phyloP scores from a whole-genome alignment of 2,113 vertebrate species.

The Neomonachus schauinslandi region DNA sequence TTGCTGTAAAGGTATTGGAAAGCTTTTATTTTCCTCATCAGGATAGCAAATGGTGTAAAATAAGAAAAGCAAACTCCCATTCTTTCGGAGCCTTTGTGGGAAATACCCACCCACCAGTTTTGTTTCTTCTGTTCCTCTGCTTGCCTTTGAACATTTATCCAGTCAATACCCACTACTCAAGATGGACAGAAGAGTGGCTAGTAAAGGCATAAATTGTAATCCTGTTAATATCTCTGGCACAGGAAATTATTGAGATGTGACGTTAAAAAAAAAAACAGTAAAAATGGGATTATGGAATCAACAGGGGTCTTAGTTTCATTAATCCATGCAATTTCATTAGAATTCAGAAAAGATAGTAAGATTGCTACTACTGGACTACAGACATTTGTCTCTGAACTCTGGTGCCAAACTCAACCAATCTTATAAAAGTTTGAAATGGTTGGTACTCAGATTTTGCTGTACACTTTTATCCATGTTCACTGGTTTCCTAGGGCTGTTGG shows the following conservation, averaged over 20 bases:
- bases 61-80: not conserved
- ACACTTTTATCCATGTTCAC: not conserved
- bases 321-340: not conserved
- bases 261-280: not conserved
- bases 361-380: not conserved
- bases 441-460: not conserved
- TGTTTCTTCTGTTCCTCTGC: not conserved
- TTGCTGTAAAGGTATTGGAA: not conserved
- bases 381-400: slow-evolving; percentile 1
- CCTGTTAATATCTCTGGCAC: not conserved
- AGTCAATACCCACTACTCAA: not conserved
- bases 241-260: not conserved
- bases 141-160: not conserved
- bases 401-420: not conserved
- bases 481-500: not conserved
- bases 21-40: not conserved
- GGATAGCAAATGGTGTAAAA: not conserved
- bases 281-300: not conserved
- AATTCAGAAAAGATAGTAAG: not conserved
- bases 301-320: not conserved
- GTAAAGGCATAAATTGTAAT: not conserved
- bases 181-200: not conserved
- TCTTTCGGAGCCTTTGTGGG: not conserved
- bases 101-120: not conserved
- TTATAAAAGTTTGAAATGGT: not conserved